Evolutionary conservation across 2,888 invertebrate genomes (phyloP), one percentile per base, ranked within the genome.

Genomic region (Icerya purchasi): DNA sequence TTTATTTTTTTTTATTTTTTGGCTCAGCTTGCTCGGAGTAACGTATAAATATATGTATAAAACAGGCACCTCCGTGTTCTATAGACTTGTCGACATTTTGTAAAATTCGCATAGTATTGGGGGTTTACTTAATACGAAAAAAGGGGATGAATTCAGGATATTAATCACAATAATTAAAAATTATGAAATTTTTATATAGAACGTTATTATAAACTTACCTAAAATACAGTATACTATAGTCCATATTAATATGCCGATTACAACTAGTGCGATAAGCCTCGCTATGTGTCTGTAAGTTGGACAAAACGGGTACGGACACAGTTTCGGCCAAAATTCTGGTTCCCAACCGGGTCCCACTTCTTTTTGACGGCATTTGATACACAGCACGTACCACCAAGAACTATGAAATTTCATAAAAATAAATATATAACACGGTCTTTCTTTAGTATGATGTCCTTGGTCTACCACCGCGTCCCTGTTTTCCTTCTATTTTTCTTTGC

Each of bases 301-400:
- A 68, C 89, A 90, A 69, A 88, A 78, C 21, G 88, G 88, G 68
- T 84, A 85, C 0, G 88, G 88, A 70, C 86, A 88, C 67, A 86
- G 70, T 70, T 79, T 82, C 67, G 82, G 80, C 87, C 87, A 89
- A 66, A 81, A 75, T 0, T 80, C 76, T 19, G 88, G 88, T 70
- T 86, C 84, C 88, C 88, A 89, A 20, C 86, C 82, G 23, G 85
- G 79, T 70, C 77, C 75, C n/a, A 69, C 69, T 59, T 86, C 85
- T 73, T 82, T 82, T 66, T 80, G 77, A 66, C 84, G 79, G 72
- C 87, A 88, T 74, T 84, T 82, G 59, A 82, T 73, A 70, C 88
- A 89, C 70, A 86, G 83, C 61, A 82, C 75, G 72, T 82, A 86
- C 77, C 87, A 82, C 86, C 88, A 88, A 61, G 88, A 87, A 67